Evolutionary conservation across 2,797 vertebrate genomes (phyloP).

Genomic region (Squalus acanthias): DNA sequence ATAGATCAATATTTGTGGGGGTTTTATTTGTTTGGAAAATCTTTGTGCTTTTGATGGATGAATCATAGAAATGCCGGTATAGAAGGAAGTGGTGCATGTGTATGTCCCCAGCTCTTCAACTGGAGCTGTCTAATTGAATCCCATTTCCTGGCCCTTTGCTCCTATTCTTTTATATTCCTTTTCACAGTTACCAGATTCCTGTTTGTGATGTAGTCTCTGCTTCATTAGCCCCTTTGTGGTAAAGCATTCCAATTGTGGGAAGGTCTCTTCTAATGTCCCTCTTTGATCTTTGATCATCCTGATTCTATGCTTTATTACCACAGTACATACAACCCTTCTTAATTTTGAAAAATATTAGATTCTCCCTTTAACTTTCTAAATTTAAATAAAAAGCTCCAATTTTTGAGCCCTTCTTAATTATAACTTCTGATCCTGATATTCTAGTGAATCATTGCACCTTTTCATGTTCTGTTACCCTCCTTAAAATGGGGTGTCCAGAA

Average conservation of each 20-base stretch:
- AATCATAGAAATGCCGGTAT: neutral
- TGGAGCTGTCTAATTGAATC: neutral
- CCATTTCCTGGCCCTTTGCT: neutral
- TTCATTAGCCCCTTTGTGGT: neutral
- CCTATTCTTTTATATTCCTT: neutral
- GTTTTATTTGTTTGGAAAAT: neutral
- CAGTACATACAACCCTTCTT: neutral
- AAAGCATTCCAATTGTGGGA: neutral
- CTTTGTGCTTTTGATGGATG: neutral
- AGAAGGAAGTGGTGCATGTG: neutral
- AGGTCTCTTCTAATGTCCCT: neutral
- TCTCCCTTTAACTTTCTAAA: neutral
- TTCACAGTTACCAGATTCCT: too few relatives aligned
- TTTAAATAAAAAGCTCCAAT: neutral
- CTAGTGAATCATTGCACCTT: neutral
- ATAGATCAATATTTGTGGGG: neutral
- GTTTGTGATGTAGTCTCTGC: neutral
- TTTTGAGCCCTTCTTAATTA: neutral
- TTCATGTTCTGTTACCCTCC: neutral
- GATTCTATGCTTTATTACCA: neutral
- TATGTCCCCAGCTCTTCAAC: neutral
- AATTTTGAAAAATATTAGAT: neutral
- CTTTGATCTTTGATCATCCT: neutral
- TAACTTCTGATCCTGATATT: neutral
- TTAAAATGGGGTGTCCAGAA: neutral